Conservation (phyloP, 37 sponge, comb jelly and placozoan species). For the Spongia lamella region DNA sequence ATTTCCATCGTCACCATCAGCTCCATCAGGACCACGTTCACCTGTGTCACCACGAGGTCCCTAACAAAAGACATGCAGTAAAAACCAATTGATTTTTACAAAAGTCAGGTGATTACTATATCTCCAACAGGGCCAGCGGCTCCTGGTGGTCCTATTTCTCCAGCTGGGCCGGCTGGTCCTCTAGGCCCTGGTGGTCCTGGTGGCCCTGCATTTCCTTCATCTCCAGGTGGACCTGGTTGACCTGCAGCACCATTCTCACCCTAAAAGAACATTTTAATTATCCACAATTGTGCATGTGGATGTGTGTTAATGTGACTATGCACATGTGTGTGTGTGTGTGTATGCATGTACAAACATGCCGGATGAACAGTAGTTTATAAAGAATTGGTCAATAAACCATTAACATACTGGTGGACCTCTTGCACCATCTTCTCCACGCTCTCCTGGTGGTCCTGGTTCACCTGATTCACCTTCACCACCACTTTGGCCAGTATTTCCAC, state of each 20-base stretch:
- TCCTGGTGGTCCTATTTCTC: background rate
- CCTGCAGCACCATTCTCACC: too few relatives aligned
- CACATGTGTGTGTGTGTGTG: too few relatives aligned
- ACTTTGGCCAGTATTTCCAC: background rate
- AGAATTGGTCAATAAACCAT: too few relatives aligned
- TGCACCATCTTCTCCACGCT: conserved; percentile 4
- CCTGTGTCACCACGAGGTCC: conserved; percentile 48
- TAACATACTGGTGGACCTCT: conserved; percentile 3
- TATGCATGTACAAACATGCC: too few relatives aligned
- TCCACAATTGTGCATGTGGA: too few relatives aligned
- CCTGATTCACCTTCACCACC: background rate
- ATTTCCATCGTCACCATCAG: background rate
- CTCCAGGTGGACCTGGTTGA: too few relatives aligned
- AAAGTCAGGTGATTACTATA: background rate
- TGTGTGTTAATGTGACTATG: too few relatives aligned
- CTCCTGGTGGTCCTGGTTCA: conserved; percentile 15
- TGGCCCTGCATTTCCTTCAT: conserved; percentile 28
- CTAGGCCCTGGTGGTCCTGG: conserved; percentile 32
- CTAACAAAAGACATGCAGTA: background rate
- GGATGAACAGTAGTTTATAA: too few relatives aligned
- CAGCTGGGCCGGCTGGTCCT: conserved; percentile 18
- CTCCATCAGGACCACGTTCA: conserved; percentile 25
- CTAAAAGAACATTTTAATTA: too few relatives aligned
- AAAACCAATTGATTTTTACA: background rate
- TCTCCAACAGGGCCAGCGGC: too few relatives aligned